Conservation (phyloP, 2,113 vertebrate species). For the Tauraco erythrolophus region DNA sequence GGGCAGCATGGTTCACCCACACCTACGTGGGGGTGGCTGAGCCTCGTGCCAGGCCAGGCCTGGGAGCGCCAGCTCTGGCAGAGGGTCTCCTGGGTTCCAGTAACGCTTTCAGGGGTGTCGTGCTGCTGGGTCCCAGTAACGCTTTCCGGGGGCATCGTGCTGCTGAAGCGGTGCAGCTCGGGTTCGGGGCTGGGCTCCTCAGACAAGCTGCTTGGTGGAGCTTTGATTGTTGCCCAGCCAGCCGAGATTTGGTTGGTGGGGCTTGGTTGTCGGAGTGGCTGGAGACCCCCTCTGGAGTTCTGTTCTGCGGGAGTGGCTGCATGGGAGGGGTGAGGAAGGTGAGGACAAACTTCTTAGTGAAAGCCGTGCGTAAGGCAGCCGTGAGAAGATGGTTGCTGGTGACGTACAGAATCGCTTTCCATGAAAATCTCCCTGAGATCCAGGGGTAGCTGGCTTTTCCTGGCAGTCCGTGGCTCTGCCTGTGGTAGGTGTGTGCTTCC, state of each 20-base stretch:
- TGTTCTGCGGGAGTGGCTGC: too few relatives aligned
- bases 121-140: too few relatives aligned
- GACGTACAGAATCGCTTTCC: not conserved
- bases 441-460: not conserved
- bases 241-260: accelerated
- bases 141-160: too few relatives aligned
- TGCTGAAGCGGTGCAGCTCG: not conserved
- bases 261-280: not conserved
- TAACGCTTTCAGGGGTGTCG: too few relatives aligned
- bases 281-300: not conserved
- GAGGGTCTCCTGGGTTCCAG: not conserved
- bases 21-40: accelerated
- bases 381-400: not conserved
- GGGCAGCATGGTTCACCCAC: accelerated
- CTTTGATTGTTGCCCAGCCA: accelerated
- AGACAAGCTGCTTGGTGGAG: not conserved
- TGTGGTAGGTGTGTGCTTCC: not conserved
- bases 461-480: not conserved
- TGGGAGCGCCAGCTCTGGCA: accelerated
- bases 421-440: not conserved
- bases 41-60: not conserved
- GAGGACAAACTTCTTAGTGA: not conserved
- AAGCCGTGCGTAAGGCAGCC: not conserved
- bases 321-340: not conserved
- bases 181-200: accelerated